A percentile compares a stretch with the other conserved stretches of the same genome.
These are phyloP conservation scores for Torymus aiolomorphi DNA, from an alignment of 2,888 invertebrate genomes.

Conservation along the genomic window DNA sequence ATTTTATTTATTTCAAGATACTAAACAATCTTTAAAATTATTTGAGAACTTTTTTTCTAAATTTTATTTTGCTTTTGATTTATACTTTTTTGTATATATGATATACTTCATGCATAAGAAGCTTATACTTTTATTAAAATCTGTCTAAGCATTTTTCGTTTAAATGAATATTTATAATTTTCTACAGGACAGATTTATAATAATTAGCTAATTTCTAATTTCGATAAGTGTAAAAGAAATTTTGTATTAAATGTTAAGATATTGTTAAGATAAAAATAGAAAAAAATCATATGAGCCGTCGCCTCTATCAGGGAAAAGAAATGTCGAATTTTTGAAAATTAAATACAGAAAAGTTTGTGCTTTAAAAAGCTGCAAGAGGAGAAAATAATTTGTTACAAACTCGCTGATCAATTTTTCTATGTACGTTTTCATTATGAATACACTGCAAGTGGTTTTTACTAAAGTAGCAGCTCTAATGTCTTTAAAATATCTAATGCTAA, in stretches of 20 bases:
- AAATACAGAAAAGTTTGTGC: conserved; percentile 40
- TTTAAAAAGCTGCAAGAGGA: conserved; percentile 36
- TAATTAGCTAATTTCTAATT: conserved; percentile 49
- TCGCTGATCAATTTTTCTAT: conserved; percentile 46
- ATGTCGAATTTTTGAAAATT: conserved; percentile 15
- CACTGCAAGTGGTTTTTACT: conserved; percentile 49
- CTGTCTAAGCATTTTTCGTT: conserved; percentile 33
- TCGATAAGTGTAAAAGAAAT: conserved; percentile 53
- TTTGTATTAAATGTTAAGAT: conserved; percentile 56
- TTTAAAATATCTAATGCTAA: conserved; percentile 38
- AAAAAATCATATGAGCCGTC: conserved; percentile 32
- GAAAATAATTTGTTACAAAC: conserved; percentile 50
- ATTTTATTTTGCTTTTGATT: not conserved
- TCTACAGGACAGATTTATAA: conserved; percentile 45
- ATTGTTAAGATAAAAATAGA: conserved; percentile 43
- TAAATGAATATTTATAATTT: conserved; percentile 54
- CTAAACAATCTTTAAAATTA: not conserved
- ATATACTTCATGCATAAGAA: conserved; percentile 25
- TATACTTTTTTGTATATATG: not conserved
- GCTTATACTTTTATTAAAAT: conserved; percentile 14
- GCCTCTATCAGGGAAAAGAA: conserved; percentile 26
- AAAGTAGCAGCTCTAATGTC: conserved; percentile 32
- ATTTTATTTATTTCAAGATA: not conserved
- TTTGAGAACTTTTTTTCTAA: not conserved
- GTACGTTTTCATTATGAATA: conserved; percentile 38